Percentiles rank a stretch among this genome's conserved stretches.
phyloP scores from a whole-genome alignment of 2,888 invertebrate genomes.

The Apamea monoglypha region DNA sequence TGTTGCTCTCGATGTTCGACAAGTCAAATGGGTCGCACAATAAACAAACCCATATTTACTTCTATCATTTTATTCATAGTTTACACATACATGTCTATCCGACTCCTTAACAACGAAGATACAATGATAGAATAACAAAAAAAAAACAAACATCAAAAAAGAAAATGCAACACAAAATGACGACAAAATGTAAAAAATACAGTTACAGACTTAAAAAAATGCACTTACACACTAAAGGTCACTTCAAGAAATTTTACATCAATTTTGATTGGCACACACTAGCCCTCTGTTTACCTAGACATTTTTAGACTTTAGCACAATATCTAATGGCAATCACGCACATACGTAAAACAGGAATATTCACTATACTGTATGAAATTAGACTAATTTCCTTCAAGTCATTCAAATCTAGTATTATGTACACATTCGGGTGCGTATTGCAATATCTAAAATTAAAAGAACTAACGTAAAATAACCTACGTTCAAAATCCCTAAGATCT shows the following conservation, averaged over 20 bases:
- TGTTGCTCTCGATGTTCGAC: background rate
- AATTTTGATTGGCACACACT: slow-evolving; percentile 57
- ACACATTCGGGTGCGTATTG: too few species aligned
- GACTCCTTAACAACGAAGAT: slow-evolving; percentile 74
- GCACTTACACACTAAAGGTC: slow-evolving; percentile 47
- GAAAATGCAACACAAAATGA: slow-evolving; percentile 71
- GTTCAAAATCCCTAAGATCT: too few species aligned
- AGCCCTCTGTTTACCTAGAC: slow-evolving; percentile 21
- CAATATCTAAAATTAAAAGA: too few species aligned
- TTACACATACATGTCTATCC: slow-evolving; percentile 81
- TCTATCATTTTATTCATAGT: slow-evolving; percentile 80
- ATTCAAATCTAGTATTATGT: slow-evolving; percentile 40
- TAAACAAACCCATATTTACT: slow-evolving; percentile 59
- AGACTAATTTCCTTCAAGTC: slow-evolving; percentile 29
- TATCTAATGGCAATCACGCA: slow-evolving; percentile 17
- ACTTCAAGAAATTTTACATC: slow-evolving; percentile 50
- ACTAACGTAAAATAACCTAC: too few species aligned
- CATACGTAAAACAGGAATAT: slow-evolving; percentile 23
- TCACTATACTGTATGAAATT: slow-evolving; percentile 14
- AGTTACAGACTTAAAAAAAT: slow-evolving; percentile 50
- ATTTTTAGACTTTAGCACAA: slow-evolving; percentile 17
- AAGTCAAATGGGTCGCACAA: background rate
- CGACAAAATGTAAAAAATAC: slow-evolving; percentile 62
- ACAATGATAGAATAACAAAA: slow-evolving; percentile 77
- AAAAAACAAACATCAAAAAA: slow-evolving; percentile 73